Evolutionary conservation across 1,140 invertebrate species (phyloP).

Genomic region (Megalonaias nervosa): DNA sequence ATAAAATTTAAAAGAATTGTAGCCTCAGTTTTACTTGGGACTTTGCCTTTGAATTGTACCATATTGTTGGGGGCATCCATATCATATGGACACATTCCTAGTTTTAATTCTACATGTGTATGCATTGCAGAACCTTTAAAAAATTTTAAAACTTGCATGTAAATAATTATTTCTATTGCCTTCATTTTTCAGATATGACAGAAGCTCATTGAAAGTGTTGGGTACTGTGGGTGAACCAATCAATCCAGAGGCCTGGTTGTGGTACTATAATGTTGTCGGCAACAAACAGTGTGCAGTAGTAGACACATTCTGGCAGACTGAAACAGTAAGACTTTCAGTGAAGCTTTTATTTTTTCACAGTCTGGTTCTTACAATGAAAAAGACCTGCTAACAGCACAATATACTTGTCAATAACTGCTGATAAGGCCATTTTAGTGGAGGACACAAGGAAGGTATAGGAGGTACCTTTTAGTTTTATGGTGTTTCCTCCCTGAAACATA

Average conservation of each 20-base stretch:
- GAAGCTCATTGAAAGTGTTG: conserved; percentile 83
- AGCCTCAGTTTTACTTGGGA: too few species aligned
- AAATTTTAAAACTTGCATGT: too few species aligned
- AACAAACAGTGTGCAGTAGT: conserved; percentile 84
- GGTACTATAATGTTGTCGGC: conserved; percentile 94
- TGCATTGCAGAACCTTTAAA: too few species aligned
- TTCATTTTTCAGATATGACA: conserved; percentile 63
- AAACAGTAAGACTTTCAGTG: conserved; percentile 81
- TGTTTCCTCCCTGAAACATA: too few species aligned
- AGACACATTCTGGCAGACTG: conserved; percentile 99
- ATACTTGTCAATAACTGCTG: neutral
- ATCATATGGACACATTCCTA: too few species aligned
- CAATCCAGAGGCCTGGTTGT: conserved; percentile 98
- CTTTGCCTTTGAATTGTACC: too few species aligned
- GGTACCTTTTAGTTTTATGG: too few species aligned
- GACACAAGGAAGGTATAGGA: too few species aligned
- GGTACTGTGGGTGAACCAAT: conserved; percentile 98
- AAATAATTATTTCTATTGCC: too few species aligned
- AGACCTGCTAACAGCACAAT: neutral
- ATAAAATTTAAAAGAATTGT: too few species aligned
- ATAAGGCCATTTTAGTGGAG: conserved; percentile 70
- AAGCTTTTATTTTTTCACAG: neutral
- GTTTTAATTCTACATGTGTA: too few species aligned
- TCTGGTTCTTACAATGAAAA: neutral
- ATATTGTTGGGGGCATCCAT: too few species aligned